Evolutionary conservation across 2,797 vertebrate species (phyloP).

Genomic region (Melanogrammus aeglefinus): DNA sequence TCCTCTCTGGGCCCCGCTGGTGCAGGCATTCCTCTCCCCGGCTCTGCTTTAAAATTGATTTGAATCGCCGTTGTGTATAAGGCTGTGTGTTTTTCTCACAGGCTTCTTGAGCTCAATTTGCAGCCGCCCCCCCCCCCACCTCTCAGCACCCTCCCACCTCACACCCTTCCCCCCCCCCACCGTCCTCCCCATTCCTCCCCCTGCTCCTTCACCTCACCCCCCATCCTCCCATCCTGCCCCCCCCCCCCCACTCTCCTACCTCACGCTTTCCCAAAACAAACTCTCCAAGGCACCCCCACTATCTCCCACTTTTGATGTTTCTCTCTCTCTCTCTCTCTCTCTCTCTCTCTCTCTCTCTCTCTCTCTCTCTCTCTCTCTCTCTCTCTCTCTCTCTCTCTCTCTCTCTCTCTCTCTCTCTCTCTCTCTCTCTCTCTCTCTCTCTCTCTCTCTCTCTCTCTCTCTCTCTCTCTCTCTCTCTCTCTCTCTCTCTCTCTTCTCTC

Average conservation of each 20-base stretch:
- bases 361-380: too few species aligned
- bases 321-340: not conserved
- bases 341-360: too few species aligned
- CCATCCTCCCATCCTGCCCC: too few species aligned
- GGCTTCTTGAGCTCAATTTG: constrained; percentile 43
- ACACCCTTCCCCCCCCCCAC: too few species aligned
- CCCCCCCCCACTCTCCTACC: too few species aligned
- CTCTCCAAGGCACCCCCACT: not conserved
- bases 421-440: too few species aligned
- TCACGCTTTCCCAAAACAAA: too few species aligned
- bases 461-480: too few species aligned
- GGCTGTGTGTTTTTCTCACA: constrained; percentile 91
- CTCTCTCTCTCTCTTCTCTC: too few species aligned
- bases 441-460: too few species aligned
- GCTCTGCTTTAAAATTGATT: constrained; percentile 84
- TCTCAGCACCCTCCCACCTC: not conserved
- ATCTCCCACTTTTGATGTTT: not conserved
- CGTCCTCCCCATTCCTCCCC: not conserved
- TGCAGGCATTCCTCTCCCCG: constrained; percentile 75
- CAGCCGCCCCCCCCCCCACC: not conserved
- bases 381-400: too few species aligned
- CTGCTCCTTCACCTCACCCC: not conserved
- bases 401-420: too few species aligned
- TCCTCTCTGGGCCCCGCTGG: constrained; percentile 62
- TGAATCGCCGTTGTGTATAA: constrained; percentile 75